phyloP scores from a whole-genome alignment of 2,888 invertebrate genomes.

The Drosophila flavopinicola region DNA sequence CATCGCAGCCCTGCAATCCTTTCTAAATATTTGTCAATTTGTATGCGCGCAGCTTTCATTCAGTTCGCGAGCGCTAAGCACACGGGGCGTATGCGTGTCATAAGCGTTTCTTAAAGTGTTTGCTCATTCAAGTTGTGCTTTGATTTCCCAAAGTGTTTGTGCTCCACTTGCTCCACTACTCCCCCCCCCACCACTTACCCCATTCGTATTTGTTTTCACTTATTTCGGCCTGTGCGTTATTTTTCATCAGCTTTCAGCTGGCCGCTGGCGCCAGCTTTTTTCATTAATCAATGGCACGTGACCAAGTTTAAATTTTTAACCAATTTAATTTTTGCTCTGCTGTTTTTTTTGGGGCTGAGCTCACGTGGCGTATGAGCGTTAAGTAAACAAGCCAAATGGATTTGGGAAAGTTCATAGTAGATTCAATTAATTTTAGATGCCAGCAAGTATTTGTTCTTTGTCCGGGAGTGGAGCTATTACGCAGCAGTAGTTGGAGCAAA shows the following conservation, averaged over 20 bases:
- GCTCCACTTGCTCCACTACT: neutral
- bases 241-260: constrained; percentile 50
- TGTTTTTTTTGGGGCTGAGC: constrained; percentile 19
- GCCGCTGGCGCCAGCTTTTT: constrained; percentile 40
- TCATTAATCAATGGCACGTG: constrained; percentile 78
- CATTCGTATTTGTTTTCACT: constrained; percentile 52
- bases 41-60: constrained; percentile 80
- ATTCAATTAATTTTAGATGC: constrained; percentile 57
- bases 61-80: constrained; percentile 48
- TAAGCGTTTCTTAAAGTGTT: constrained; percentile 81
- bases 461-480: constrained; percentile 2
- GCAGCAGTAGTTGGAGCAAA: constrained; percentile 4
- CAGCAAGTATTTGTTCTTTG: constrained; percentile 28
- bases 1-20: constrained; percentile 72
- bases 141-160: constrained; percentile 54
- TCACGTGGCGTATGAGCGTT: constrained; percentile 65
- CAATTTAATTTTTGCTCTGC: constrained; percentile 36
- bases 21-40: constrained; percentile 83
- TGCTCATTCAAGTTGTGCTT: constrained; percentile 55
- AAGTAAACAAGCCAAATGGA: constrained; percentile 39
- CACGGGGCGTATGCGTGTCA: constrained; percentile 76
- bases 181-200: neutral
- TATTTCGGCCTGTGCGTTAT: constrained; percentile 69
- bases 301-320: constrained; percentile 75
- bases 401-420: constrained; percentile 9